These are phyloP conservation scores for Diabrotica virgifera DNA, from an alignment of 1,140 invertebrate genomes.

Conservation along the genomic window DNA sequence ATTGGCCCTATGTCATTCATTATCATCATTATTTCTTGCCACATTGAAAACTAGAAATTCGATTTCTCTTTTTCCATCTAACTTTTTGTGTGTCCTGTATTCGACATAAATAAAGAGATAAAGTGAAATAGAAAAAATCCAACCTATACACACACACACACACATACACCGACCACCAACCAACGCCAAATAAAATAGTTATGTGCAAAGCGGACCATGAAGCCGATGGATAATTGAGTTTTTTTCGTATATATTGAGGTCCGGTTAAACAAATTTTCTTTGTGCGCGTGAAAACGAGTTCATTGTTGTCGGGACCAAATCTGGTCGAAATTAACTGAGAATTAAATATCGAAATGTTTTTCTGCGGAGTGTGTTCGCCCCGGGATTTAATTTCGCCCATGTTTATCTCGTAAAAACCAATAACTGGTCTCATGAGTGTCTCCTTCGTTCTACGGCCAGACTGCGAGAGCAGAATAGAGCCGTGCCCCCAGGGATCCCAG, in stretches of 20 bases:
- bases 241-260: constrained; percentile 16
- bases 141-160: too few relatives aligned
- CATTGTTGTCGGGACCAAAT: constrained; percentile 33
- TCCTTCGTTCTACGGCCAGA: constrained; percentile 9
- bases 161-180: neutral
- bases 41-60: too few relatives aligned
- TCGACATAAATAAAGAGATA: too few relatives aligned
- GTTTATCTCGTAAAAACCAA: constrained; percentile 48
- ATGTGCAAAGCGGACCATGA: constrained; percentile 8
- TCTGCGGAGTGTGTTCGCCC: constrained; percentile 42
- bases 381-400: constrained; percentile 47
- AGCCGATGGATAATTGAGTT: constrained; percentile 7
- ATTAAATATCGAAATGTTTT: constrained; percentile 48
- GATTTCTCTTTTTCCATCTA: too few relatives aligned
- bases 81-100: too few relatives aligned
- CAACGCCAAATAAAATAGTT: constrained; percentile 4
- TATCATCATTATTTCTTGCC: too few relatives aligned
- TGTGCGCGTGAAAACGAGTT: constrained; percentile 24
- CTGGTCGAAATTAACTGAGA: constrained; percentile 41
- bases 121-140: too few relatives aligned
- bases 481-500: constrained; percentile 9
- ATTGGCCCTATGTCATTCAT: too few relatives aligned
- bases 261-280: constrained; percentile 25
- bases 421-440: constrained; percentile 35
- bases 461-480: constrained; percentile 15